Base-by-base conservation (phyloP, 1,140 invertebrate species). In the Laodelphax striatellus region DNA sequence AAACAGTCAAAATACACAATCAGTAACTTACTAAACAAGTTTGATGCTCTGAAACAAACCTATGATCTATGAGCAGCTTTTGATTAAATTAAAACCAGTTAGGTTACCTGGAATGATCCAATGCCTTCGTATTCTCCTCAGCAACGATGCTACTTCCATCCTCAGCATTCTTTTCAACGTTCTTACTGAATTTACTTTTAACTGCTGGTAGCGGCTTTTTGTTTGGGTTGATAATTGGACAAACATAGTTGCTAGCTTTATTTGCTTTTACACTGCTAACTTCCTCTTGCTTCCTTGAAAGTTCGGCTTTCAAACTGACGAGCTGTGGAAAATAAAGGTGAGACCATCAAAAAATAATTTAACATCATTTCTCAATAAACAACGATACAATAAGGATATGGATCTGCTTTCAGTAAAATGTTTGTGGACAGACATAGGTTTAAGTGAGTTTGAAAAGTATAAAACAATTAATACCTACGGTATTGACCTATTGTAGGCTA, bases 251-350 rank as follows among this genome's bases (percentile, higher is more conserved):
- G 55, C 78, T 62, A 57, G 73, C 75, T 69, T 78, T 73, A 0
- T 69, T 64, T 21, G 11, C 56, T 65, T 84, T 88, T 4, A 80
- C 80, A 66, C 82, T 77, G 46, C 78, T 77, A 2, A 88, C 79
- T 73, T 90, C 87, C 68, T 84, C 79, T 72, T 89, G 84, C 70
- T 91, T 92, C 53, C 82, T 77, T 14, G 86, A 66, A 38, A 92
- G 72, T 72, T 92, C 88, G 2, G 88, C 87, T 76, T 87, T 87
- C 60, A 86, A 75, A 70, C 80, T 82, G 10, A 83, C 69, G 38
- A 84, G 67, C 82, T 84, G 62, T 42, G 78, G 79, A 46, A 31
- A 66, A 57, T 58, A 41, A 19, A 46, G 2, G 54, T 41, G 11
- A 60, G 8, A 21, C 34, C 50, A 57, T 46, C 57, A n/a, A 50